Evolutionary conservation across 2,113 vertebrate species (phyloP).

Genomic region (Oreochromis spilurus): DNA sequence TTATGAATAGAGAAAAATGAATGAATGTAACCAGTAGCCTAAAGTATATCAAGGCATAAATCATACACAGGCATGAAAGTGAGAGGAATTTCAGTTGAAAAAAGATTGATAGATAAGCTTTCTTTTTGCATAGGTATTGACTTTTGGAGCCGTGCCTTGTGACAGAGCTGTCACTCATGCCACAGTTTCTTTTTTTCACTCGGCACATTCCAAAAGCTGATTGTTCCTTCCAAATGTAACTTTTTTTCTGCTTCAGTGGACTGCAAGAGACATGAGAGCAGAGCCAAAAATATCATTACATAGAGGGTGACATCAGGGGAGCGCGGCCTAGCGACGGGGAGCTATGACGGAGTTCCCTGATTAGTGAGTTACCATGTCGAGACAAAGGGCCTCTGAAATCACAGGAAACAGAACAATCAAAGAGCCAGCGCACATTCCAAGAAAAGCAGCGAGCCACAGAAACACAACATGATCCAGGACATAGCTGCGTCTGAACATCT

Average conservation of each 20-base stretch:
- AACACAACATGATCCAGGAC: constrained; percentile 59
- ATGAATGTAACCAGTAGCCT: constrained; percentile 3
- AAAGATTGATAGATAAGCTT: not conserved
- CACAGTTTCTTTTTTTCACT: constrained; percentile 32
- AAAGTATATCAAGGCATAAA: constrained; percentile 18
- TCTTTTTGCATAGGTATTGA: not conserved
- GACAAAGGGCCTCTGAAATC: constrained; percentile 72
- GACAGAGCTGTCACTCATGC: constrained; percentile 10
- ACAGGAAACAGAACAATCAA: constrained; percentile 77
- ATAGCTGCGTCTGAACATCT: constrained; percentile 41
- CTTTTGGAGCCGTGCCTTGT: constrained; percentile 3
- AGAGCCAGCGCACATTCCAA: constrained; percentile 71
- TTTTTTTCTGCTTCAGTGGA: constrained; percentile 10
- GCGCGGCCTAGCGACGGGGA: constrained; percentile 24
- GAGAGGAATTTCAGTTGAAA: not conserved
- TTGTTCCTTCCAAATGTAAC: constrained; percentile 31
- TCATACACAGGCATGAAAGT: not conserved
- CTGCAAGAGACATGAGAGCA: constrained; percentile 52
- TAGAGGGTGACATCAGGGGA: constrained; percentile 50
- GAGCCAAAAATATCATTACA: constrained; percentile 67
- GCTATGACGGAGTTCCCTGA: constrained; percentile 72
- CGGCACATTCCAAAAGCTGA: constrained; percentile 41
- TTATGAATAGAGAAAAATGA: constrained; percentile 3
- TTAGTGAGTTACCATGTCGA: constrained; percentile 58
- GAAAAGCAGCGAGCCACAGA: constrained; percentile 66